Evolutionary conservation across 2,888 invertebrate genomes (phyloP), one percentile per base, ranked within the genome.

Genomic region (Perizoma affinitatum): DNA sequence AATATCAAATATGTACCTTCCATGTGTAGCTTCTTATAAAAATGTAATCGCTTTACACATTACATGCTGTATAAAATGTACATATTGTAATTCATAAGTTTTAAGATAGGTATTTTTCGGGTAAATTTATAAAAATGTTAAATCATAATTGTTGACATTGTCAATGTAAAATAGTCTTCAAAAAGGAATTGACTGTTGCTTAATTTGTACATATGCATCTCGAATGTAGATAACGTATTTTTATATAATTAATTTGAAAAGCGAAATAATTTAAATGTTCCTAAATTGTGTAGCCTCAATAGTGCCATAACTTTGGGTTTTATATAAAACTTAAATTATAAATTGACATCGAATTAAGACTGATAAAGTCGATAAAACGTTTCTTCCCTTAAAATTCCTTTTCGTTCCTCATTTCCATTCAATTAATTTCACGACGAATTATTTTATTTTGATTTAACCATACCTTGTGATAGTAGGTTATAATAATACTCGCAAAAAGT

Each of bases 321-420:
- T 71, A 61, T 67, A 63, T 42, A 65, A 69, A 73, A 70, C 63
- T 51, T 62, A 58, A 58, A 66, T 66, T 76, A 65, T 80, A 75
- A 76, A 75, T 59, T 75, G 70, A 86, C 88, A 89, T 88, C 87
- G 90, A 89, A 83, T 77, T 71, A 87, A 89, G 89, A 88, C 90
- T 89, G 88, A 88, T 34, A 67, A 80, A 79, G 85, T 84, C 84
- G 65, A 70, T 64, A 66, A 67, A 69, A 47, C 43, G 38, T 44
- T 36, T 55, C 11, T 56, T 52, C 33, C 47, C 53, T 46, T 10
- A 55, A 44, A 43, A 60, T 43, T 44, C 34, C 11, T 44, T 36
- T 40, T 8, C 7, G 7, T 8, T 4, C 4, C 40, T 40, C 40
- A n/a, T 7, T 52, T 45, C n/a, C 7, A 49, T 38, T 40, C n/a